These are phyloP conservation scores for Macaria liturata DNA, from an alignment of 2,888 invertebrate species.

Conservation along the genomic window DNA sequence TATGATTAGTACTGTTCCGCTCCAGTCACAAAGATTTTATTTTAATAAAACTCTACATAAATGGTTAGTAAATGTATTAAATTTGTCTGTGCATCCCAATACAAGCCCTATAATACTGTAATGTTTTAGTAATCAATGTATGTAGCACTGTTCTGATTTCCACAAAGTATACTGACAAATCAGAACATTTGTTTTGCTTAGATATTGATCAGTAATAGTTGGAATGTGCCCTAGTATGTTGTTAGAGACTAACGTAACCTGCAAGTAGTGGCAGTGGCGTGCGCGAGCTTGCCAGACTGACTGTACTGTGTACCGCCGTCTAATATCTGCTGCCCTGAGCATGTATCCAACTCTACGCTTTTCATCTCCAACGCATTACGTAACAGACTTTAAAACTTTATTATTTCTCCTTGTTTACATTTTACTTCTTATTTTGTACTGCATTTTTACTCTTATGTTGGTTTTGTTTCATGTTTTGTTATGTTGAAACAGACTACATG, in stretches of 20 bases:
- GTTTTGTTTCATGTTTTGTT: constrained; percentile 90
- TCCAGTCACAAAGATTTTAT: no score
- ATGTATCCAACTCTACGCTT: constrained; percentile 75
- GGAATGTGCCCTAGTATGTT: constrained; percentile 54
- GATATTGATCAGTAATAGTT: constrained; percentile 41
- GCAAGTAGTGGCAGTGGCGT: constrained; percentile 53
- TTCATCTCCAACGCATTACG: constrained; percentile 52
- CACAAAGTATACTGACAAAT: constrained; percentile 7
- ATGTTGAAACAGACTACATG: constrained; percentile 85
- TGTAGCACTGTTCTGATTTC: constrained; percentile 16
- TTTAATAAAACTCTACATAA: no score
- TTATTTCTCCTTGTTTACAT: constrained; percentile 36
- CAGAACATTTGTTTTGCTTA: constrained; percentile 37
- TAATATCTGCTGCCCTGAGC: constrained; percentile 58
- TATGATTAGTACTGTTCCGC: no score
- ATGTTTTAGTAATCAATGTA: constrained; percentile 2
- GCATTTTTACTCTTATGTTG: constrained; percentile 85
- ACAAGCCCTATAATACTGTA: constrained; percentile 5
- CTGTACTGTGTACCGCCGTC: constrained; percentile 65
- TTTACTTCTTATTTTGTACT: constrained; percentile 46
- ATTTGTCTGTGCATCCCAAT: constrained; percentile 16
- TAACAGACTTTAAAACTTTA: constrained; percentile 45
- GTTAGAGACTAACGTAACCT: constrained; percentile 68
- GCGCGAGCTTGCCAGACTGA: constrained; percentile 69
- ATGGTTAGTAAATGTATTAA: no score